Conservation (phyloP, 2,888 invertebrate genomes). For the Leptarthrus brevirostris region DNA sequence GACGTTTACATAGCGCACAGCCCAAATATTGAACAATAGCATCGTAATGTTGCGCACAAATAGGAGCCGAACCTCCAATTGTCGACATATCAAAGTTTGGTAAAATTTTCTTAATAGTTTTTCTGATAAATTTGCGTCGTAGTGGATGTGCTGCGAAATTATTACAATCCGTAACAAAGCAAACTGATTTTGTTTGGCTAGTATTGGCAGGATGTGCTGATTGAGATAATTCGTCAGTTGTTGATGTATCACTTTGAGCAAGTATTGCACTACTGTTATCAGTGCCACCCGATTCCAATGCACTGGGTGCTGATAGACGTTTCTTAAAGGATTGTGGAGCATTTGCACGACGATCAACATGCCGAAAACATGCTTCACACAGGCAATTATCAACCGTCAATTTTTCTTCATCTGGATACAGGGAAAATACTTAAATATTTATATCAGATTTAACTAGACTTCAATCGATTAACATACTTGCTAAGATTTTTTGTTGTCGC, state of each 20-base stretch:
- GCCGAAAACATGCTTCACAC: constrained; percentile 88
- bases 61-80: constrained; percentile 69
- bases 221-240: not conserved
- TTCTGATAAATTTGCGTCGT: constrained; percentile 79
- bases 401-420: constrained; percentile 77
- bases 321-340: constrained; percentile 74
- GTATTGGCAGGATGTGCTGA: not conserved
- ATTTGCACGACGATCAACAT: constrained; percentile 83
- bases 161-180: constrained; percentile 75
- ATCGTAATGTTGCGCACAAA: constrained; percentile 78
- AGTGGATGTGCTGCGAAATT: constrained; percentile 74
- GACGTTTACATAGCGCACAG: constrained; percentile 81
- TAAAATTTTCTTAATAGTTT: constrained; percentile 75
- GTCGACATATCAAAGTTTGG: constrained; percentile 75
- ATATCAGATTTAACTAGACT: not conserved
- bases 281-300: constrained; percentile 50
- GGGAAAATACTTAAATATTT: not conserved
- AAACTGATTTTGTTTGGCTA: constrained; percentile 62
- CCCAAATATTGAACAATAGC: constrained; percentile 79
- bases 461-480: constrained; percentile 70
- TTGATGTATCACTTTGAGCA: not conserved
- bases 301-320: constrained; percentile 66
- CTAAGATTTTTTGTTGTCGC: constrained; percentile 82
- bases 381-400: constrained; percentile 85
- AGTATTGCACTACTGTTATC: constrained; percentile 50